Base-by-base conservation (phyloP, 2,113 vertebrate species). In the Eublepharis macularius region DNA sequence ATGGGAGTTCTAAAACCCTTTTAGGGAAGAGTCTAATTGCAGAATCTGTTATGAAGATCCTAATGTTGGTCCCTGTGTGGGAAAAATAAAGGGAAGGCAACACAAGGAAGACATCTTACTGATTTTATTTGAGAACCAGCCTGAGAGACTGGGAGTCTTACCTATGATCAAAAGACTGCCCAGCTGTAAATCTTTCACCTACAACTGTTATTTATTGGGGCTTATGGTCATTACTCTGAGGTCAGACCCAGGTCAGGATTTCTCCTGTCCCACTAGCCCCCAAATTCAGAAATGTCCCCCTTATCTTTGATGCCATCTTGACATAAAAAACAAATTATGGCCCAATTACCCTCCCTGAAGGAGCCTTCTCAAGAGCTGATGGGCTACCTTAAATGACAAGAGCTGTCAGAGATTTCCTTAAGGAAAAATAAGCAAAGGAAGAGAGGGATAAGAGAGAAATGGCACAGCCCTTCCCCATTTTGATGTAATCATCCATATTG, bases 221-320 rank as follows among this genome's bases (percentile, higher is more conserved):
- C 90, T 94, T 91, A 88, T 92, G 92, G 89, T 94, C 88, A 87
- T 95, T 95, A 92, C 90, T 93, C 60, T 2, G 91, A 94, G 95
- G 95, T 95, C 94, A 86, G 88, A 87, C 86, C 89, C 2, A 3
- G 95, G 95, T 95, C 95, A 95, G 90, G 94, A 93, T 94, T 95
- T 94, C 92, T 95, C 93, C 91, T 90, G 94, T 93, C 95, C 94
- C 87, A 91, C 92, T 92, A 89, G 89, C 85, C 93, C 90, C 93
- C 73, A 93, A 94, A 95, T 85, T 86, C 92, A 83, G 92, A 91
- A 94, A 95, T 90, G 91, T 94, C 93, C 93, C 79, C 81, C 90
- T 94, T 95, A 95, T 95, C 93, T 95, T 95, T 95, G 95, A 95
- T 90, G 92, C 93, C 95, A 95, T 95, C 95, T 95, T 95, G 95